These are phyloP conservation scores for Caenorhabditis panamensis DNA, from an alignment of 2,888 invertebrate species.

Conservation along the genomic window DNA sequence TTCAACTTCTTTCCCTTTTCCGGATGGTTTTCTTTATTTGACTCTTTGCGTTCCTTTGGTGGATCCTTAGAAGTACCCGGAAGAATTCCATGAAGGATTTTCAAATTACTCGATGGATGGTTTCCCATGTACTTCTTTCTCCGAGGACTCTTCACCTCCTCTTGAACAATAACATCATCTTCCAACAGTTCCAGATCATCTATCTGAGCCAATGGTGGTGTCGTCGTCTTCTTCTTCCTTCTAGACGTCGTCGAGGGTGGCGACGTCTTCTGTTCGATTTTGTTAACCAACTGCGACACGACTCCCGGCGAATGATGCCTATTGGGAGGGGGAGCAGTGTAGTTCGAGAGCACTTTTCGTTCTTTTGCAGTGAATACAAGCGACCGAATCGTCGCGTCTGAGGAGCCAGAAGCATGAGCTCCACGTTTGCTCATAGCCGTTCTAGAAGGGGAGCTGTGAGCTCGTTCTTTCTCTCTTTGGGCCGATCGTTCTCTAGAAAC, in stretches of 20 bases:
- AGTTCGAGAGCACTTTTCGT: conserved; percentile 42
- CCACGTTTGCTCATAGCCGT: conserved; percentile 44
- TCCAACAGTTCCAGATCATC: conserved; percentile 62
- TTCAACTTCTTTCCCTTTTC: conserved; percentile 26
- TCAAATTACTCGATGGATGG: conserved; percentile 50
- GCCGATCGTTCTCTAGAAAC: conserved; percentile 38
- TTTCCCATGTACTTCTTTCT: conserved; percentile 60
- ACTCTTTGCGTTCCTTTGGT: conserved; percentile 36
- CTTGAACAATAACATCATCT: conserved; percentile 47
- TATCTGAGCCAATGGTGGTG: conserved; percentile 51
- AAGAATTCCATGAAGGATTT: conserved; percentile 56
- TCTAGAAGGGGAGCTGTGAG: conserved; percentile 22
- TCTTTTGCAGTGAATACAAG: conserved; percentile 44
- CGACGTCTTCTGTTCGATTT: conserved; percentile 61
- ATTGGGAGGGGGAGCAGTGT: conserved; percentile 44
- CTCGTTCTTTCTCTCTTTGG: conserved; percentile 29
- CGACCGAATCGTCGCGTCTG: conserved; percentile 21
- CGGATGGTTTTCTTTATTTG: conserved; percentile 9
- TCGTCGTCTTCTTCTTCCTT: conserved; percentile 36
- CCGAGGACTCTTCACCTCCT: conserved; percentile 35
- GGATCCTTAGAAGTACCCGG: conserved; percentile 32
- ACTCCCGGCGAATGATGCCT: conserved; percentile 50
- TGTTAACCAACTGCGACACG: conserved; percentile 62
- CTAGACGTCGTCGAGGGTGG: conserved; percentile 31
- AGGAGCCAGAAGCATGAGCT: conserved; percentile 38